Conservation (phyloP, 2,113 vertebrate species). For the Oenanthe melanoleuca region DNA sequence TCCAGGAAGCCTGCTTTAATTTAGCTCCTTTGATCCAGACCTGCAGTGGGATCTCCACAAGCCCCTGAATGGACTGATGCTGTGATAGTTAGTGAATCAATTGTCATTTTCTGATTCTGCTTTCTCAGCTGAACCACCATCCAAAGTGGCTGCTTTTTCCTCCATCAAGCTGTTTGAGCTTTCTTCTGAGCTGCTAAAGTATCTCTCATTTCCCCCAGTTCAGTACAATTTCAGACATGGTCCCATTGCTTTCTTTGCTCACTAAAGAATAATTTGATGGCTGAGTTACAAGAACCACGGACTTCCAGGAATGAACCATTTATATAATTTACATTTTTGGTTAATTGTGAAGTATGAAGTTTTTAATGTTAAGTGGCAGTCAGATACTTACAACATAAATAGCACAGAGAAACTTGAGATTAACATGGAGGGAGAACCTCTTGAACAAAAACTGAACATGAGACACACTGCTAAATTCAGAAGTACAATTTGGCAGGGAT, state of each 20-base stretch:
- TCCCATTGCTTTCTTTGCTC: not conserved
- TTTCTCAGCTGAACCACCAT: slow-evolving; percentile 29
- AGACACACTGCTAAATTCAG: not conserved
- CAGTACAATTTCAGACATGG: not conserved
- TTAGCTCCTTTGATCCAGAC: slow-evolving; percentile 33
- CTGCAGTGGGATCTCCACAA: not conserved
- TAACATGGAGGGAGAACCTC: not conserved
- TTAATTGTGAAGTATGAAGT: not conserved
- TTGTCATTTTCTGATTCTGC: slow-evolving; percentile 14
- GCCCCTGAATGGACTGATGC: slow-evolving; percentile 11
- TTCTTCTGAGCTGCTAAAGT: not conserved
- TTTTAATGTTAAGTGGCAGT: not conserved
- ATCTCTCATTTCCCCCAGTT: not conserved
- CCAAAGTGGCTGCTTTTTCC: not conserved
- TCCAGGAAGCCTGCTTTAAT: slow-evolving; percentile 48
- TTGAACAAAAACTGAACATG: not conserved
- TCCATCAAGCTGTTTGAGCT: not conserved
- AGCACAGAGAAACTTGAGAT: not conserved
- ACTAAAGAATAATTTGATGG: not conserved
- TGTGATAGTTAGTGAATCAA: slow-evolving; percentile 44
- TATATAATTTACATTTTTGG: not conserved
- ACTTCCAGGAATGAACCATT: not conserved
- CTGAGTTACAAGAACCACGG: not conserved
- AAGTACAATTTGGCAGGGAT: not conserved
- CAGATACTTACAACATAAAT: not conserved